Base-by-base conservation (phyloP, 1,140 invertebrate genomes). In the Drosophila tsacasi region DNA sequence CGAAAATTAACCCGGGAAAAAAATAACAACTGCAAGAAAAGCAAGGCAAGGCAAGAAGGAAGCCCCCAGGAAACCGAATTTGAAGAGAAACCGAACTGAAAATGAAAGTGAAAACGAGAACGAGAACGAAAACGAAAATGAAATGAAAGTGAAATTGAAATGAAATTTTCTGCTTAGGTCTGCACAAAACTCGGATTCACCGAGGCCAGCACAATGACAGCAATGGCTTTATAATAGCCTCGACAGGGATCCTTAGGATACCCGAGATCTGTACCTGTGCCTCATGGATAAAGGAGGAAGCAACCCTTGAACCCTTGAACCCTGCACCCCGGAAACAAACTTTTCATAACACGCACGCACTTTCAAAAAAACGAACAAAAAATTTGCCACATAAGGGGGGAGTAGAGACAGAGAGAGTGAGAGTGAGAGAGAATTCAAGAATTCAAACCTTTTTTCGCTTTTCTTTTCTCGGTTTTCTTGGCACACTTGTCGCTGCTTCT, bases 181-280 rank as follows among this genome's bases (percentile, higher is more conserved):
- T 67, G 77, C 77, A 83, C 54, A 81, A 77, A 79, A 57, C 23
- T 27, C 30, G 47, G 37, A 52, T 66, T 66, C 49, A 76, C 42
- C 50, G 77, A 81, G 78, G 75, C 39, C 32, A 74, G 72, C 83
- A 74, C 25, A 67, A 75, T 60, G 62, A 5, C 42, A 21, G 44
- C 46, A 58, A 66, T 83, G 79, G 69, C 65, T 65, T 82, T 76
- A 80, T 80, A 66, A 84, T 78, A 55, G 64, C 55, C 30, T 39
- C 1, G 30, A 39, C 25, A 30, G 39, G 44, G 46, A 19, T 37
- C 12, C 27, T 2, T 10, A n/a, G 23, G 54, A 37, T 62, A 39
- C 46, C 46, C 50, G n/a, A 52, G 30, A 57, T 57, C 52, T 55
- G 32, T 55, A 37, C 32, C 52, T 55, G 52, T n/a, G 17, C 25